Conservation (phyloP, 2,113 vertebrate genomes). For the Tiliqua scincoides region DNA sequence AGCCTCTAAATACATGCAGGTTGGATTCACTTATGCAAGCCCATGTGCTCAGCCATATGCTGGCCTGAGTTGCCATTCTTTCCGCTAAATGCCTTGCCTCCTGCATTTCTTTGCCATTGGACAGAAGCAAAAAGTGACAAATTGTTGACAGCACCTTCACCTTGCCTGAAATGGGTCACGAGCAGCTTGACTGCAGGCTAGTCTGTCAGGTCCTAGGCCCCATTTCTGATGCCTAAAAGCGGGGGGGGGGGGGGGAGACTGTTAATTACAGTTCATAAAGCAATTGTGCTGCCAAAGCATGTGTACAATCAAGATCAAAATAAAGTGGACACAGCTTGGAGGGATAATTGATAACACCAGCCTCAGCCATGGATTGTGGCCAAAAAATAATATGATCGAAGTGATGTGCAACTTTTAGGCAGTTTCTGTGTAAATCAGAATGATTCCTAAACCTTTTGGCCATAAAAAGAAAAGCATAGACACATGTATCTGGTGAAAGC, state of each 20-base stretch:
- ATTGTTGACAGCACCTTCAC: fast-evolving
- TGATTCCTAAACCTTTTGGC: background rate
- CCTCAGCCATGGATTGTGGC: background rate
- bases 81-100: background rate
- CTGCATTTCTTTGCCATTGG: background rate
- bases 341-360: background rate
- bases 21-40: background rate
- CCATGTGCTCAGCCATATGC: background rate
- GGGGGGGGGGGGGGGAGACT: background rate
- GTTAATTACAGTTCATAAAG: background rate
- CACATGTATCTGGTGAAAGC: background rate
- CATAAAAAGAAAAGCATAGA: background rate
- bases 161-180: background rate
- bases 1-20: background rate
- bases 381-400: background rate
- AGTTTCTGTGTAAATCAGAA: background rate
- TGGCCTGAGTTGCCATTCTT: background rate
- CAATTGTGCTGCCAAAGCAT: background rate
- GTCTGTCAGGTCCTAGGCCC: background rate
- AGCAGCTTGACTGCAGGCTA: background rate
- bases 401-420: background rate
- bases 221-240: background rate
- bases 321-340: background rate
- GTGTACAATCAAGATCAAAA: background rate
- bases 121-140: fast-evolving